Conservation (phyloP, 2,797 vertebrate species). For the Triplophysa yarkandensis region DNA sequence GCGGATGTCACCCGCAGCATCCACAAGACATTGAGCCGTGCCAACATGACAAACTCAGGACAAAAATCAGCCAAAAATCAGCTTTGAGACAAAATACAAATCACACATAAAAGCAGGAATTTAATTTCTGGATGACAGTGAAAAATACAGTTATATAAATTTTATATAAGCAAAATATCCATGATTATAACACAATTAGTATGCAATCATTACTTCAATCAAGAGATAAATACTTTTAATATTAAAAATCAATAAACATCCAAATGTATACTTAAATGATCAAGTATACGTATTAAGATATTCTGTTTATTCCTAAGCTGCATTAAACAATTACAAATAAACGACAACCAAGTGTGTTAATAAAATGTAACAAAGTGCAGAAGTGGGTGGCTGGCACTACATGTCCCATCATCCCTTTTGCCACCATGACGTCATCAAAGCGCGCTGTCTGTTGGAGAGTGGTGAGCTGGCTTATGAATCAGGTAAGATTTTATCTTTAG, state of each 20-base stretch:
- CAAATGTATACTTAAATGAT: too few species aligned
- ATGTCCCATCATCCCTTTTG: conserved; percentile 48
- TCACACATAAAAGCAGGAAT: too few species aligned
- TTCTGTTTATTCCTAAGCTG: not conserved
- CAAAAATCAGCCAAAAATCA: conserved; percentile 25
- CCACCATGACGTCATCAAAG: conserved; percentile 18
- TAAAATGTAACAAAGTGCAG: not conserved
- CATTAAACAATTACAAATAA: not conserved
- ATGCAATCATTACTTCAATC: too few species aligned
- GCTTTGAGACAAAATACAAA: conserved; percentile 8
- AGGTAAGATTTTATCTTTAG: conserved; percentile 17
- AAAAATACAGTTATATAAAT: too few species aligned
- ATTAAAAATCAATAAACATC: too few species aligned
- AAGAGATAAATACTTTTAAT: too few species aligned
- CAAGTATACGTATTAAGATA: not conserved
- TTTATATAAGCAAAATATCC: too few species aligned
- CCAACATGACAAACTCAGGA: conserved; percentile 51
- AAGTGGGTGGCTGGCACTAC: conserved; percentile 29
- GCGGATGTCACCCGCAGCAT: conserved; percentile 53
- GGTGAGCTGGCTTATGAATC: conserved; percentile 45
- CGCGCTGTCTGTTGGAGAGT: conserved; percentile 26
- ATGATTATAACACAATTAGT: too few species aligned
- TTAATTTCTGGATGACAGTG: conserved; percentile 27
- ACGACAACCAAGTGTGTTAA: not conserved
- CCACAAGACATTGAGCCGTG: conserved; percentile 54